These are phyloP conservation scores for Paradoxurus hermaphroditus DNA, from an alignment of 2,113 vertebrate species.

Conservation along the genomic window DNA sequence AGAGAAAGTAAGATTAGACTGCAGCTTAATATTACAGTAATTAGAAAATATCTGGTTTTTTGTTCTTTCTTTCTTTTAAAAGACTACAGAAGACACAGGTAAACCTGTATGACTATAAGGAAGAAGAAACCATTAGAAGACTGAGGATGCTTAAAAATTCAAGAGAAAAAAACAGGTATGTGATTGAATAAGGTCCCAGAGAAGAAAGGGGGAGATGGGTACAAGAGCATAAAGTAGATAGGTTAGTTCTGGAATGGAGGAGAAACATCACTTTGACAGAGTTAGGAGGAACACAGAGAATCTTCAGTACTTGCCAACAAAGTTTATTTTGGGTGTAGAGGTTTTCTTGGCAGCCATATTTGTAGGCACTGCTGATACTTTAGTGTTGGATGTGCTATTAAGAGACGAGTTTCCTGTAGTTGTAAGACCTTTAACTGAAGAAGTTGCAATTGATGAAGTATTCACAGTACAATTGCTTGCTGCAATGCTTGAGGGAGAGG, in stretches of 20 bases:
- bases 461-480: constrained; percentile 85
- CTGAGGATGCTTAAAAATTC: background rate
- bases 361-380: constrained; percentile 81
- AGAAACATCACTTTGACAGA: constrained; percentile 16
- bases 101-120: background rate
- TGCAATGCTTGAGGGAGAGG: constrained; percentile 86
- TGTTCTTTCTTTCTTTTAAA: background rate
- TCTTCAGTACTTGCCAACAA: constrained; percentile 91
- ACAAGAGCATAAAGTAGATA: background rate
- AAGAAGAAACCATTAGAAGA: background rate
- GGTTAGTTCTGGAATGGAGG: background rate
- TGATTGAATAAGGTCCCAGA: background rate
- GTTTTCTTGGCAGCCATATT: constrained; percentile 92
- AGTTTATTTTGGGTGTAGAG: constrained; percentile 97
- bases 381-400: constrained; percentile 80
- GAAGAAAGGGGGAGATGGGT: background rate
- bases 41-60: background rate
- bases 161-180: background rate
- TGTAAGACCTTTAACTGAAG: constrained; percentile 86
- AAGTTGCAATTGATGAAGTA: constrained; percentile 81
- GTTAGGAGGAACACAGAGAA: constrained; percentile 1
- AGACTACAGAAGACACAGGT: background rate
- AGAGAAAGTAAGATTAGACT: constrained; percentile 8
- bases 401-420: constrained; percentile 84
- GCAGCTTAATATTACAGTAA: background rate